Evolutionary conservation across 2,888 invertebrate genomes (phyloP), one percentile per base, ranked within the genome.

Genomic region (Rotaria magnacalcarata): DNA sequence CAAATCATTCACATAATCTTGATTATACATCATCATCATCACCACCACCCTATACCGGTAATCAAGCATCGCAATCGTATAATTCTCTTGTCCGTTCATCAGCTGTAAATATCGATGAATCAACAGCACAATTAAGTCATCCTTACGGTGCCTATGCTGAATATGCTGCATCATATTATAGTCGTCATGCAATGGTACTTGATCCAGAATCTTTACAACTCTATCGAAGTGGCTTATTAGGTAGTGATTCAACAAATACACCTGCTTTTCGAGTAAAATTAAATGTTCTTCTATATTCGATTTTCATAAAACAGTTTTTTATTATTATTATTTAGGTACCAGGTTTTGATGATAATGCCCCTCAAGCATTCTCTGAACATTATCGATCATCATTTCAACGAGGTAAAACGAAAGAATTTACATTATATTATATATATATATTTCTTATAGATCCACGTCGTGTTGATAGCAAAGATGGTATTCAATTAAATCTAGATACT

Each of bases 101-200:
- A 10, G n/a, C 10, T n/a, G 67, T 67, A 21, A 67, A 34, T 34
- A 80, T 43, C 47, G 80, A 54, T 52, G 84, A 86, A 84, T 67
- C 47, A 34, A 16, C 75, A 41, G 75, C 85, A 27, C 80, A 41
- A 50, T 47, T 21, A 24, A 85, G 75, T 85, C 74, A 85, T 58
- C 85, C 85, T 8, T 56, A 52, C 27, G 21, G 85, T 27, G 86
- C 86, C 27, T 86, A 86, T 52, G 43, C 86, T 10, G 86, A 86
- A 50, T 86, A 86, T 74, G 86, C 86, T 34, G 84, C 84, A 24
- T 86, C 86, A 27, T 86, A 86, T 80, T 86, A 86, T 54, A 56
- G 58, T 10, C n/a, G 85, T 21, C 75, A 85, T 56, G 84, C 80
- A n/a, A 86, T 84, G 47, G 56, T 52, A 27, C 52, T 74, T 27